Percentiles rank a stretch among this genome's conserved stretches.
These are phyloP conservation scores for Xylocopa sonorina DNA, from an alignment of 1,140 invertebrate species.

Conservation along the genomic window DNA sequence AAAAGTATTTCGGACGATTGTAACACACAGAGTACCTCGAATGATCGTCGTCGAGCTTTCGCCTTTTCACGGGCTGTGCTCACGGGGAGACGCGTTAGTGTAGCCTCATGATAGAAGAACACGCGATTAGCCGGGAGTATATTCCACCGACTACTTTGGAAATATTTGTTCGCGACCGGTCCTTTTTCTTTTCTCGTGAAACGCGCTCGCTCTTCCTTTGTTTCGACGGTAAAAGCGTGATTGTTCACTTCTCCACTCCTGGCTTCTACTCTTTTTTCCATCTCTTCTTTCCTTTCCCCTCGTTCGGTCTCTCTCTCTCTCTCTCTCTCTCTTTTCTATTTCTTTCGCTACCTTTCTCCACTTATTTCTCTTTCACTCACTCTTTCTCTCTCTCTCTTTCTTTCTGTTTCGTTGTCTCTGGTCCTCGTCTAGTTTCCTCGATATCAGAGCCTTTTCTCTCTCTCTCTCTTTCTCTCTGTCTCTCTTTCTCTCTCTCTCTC, in stretches of 20 bases:
- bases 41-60: conserved; percentile 26
- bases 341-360: background rate
- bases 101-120: background rate
- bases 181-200: conserved; percentile 4
- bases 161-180: conserved; percentile 21
- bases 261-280: background rate
- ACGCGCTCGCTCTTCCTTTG: conserved; percentile 9
- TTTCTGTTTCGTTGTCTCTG: background rate
- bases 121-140: conserved; percentile 15
- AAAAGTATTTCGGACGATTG: background rate
- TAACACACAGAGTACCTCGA: background rate
- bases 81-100: background rate
- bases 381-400: background rate
- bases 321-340: background rate
- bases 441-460: conserved; percentile 18
- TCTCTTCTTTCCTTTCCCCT: background rate
- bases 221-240: conserved; percentile 41
- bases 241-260: conserved; percentile 48
- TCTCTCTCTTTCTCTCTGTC: background rate
- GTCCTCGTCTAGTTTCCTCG: background rate
- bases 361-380: background rate
- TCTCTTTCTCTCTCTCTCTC: background rate
- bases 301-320: background rate
- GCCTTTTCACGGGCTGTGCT: conserved; percentile 9
- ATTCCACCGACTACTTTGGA: conserved; percentile 1